Evolutionary conservation across 2,113 vertebrate species (phyloP), one percentile per base, ranked within the genome.

Genomic region (Raja brachyura): DNA sequence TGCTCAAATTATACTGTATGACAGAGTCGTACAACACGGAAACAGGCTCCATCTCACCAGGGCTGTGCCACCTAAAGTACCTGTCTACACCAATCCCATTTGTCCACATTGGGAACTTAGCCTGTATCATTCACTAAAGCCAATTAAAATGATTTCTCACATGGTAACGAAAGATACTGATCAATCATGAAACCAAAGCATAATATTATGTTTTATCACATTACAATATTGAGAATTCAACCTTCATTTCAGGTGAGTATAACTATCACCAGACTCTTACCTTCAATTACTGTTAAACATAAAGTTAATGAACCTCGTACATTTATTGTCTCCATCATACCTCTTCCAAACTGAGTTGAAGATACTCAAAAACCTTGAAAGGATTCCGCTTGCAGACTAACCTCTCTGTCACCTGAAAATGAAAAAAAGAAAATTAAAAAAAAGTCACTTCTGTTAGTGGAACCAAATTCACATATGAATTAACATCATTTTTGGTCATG

Each of bases 271-370:
- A 31, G 13, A 88, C 59, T 16, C 13, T n/a, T 61, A n/a, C 2
- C 54, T 13, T 85, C n/a, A 85, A 56, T 56, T n/a, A 61, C 16
- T 31, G 28, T 61, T 86, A 88, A 88, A 31, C 28, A 61, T 61
- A 61, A 86, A 85, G 6, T 28, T 85, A n/a, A n/a, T 25, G 28
- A 5, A 28, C 25, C 8, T 85, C 28, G 8, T 85, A 14, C 20
- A 28, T 59, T 59, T 85, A n/a, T 10, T 59, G 25, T 20, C 39
- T 85, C 25, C 31, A 31, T 88, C 95, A 73, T 95, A 99, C 98
- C 97, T 99, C 98, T 95, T 99, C 98, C 75, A 97, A 95, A 94
- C 97, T 97, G 94, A 99, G 98, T 0, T 99, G 98, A 90, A 99
- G 96, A 93, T 97, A 97, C 88, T 99, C 98, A 59, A 97, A 96